Evolutionary conservation across 2,113 vertebrate species (phyloP), one percentile per base, ranked within the genome.

Genomic region (Puffinus mauretanicus): DNA sequence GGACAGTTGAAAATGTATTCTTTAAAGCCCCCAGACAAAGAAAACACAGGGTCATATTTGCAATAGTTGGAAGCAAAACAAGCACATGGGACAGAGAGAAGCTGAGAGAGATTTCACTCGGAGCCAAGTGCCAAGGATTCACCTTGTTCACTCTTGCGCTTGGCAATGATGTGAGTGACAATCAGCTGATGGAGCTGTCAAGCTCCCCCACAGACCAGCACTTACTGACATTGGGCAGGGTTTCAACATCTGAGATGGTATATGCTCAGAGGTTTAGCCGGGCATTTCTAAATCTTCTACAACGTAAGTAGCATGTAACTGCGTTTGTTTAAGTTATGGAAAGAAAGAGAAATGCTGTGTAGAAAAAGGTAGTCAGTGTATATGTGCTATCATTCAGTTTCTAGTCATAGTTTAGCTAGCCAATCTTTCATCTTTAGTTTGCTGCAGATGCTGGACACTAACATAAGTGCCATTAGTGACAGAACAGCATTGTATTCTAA

Each of bases 51-150:
- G 98, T 97, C 36, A 32, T 99, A 79, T 98, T 99, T 69, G 54
- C 92, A 22, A 94, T 99, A 44, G 77, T 99, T 16, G 98, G 98
- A 55, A 98, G 98, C 9, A 81, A 98, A 97, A 98, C 98, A 21
- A 97, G 98, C 55, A 15, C 4, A 2, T 94, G 96, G 95, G 99
- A 99, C 97, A 92, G 30, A 85, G 96, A 96, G 88, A 97, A 82
- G 88, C 97, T 99, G 55, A 94, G 65, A 47, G 94, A 97, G 81
- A 38, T 98, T 61, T 95, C 99, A 42, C 95, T 89, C 1, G 96
- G 97, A 94, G 98, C 98, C 71, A 98, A 98, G 91, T 99, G 99
- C 82, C 96, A 98, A 82, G 99, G 98, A 18, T 97, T 99, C 95
- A 98, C 98, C 3, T 8, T 99, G 82, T 98, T 99, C 47, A 98